Base-by-base conservation (phyloP, 2,888 invertebrate genomes). In the Chirona hameri region DNA sequence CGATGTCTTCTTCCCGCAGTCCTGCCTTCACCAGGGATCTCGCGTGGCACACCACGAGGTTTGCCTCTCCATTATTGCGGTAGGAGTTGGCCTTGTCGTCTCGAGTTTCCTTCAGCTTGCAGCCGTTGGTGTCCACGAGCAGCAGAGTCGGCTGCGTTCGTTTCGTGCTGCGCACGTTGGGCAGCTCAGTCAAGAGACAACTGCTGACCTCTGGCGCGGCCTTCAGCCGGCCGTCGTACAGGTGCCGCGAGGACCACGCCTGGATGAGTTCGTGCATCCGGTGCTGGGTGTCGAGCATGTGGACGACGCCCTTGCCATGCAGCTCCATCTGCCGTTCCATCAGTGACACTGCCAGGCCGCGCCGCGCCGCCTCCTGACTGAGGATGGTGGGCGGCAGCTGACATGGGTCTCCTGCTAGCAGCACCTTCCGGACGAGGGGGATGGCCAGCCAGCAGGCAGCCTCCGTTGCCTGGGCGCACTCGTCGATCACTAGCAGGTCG, bases 221-320 rank as follows among this genome's bases (percentile, higher is more conserved):
- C 21, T 91, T 87, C 65, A 98, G 90, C 83, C 91, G 89, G 0
- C 92, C 92, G 0, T 92, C 90, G 86, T 99, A 99, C 0, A 97
- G 93, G 24, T 95, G 52, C 89, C 81, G 90, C 86, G 98, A 98
- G 0, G 98, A 95, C 87, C 98, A 89, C 91, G 90, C 86, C 39
- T 93, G 96, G 27, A 99, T 93, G 9, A 90, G 89, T 85, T 91
- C 90, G 88, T 98, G 96, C 98, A 99, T 99, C 98, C 39, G 91
- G 88, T 98, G 99, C 88, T 98, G 98, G 18, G 92, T 24, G 91
- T 92, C 82, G 39, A 99, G 89, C 88, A 85, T 85, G n/a, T 88
- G 86, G 0, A 92, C 91, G 0, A 92, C 91, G 69, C 91, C 90
- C 65, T 91, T 24, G 1, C 90, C 89, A 0, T 86, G 85, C 83